Evolutionary conservation across 2,113 vertebrate species (phyloP).

Genomic region (Laticauda laticaudata): DNA sequence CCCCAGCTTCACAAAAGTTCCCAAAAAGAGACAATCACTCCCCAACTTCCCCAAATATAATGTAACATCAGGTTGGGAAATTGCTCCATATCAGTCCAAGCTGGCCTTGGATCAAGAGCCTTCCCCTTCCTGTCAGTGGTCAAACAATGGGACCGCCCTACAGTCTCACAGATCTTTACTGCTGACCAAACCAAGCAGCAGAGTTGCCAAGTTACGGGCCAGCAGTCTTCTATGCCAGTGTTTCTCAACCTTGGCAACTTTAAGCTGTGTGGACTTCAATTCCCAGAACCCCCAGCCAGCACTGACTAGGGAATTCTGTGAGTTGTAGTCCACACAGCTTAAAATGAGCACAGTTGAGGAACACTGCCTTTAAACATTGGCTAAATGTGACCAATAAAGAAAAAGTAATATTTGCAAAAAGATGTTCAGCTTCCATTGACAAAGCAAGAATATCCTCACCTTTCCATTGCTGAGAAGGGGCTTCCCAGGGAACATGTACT

Average conservation of each 20-base stretch:
- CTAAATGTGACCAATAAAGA: background rate
- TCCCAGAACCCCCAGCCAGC: background rate
- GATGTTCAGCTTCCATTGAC: background rate
- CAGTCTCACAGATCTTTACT: background rate
- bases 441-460: too few relatives aligned
- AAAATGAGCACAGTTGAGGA: background rate
- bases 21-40: background rate
- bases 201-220: background rate
- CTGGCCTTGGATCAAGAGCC: slow-evolving; percentile 8
- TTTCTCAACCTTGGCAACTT: background rate
- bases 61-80: slow-evolving; percentile 1
- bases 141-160: background rate
- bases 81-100: background rate
- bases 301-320: background rate
- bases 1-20: background rate
- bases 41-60: background rate
- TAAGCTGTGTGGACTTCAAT: background rate
- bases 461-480: background rate
- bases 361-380: background rate
- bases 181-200: background rate
- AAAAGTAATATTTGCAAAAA: background rate
- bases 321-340: background rate
- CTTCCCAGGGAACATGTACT: background rate
- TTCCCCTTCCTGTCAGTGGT: slow-evolving; percentile 18
- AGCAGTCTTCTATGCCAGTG: background rate